Conservation (phyloP, 2,797 vertebrate genomes). For the Pristis pectinata region DNA sequence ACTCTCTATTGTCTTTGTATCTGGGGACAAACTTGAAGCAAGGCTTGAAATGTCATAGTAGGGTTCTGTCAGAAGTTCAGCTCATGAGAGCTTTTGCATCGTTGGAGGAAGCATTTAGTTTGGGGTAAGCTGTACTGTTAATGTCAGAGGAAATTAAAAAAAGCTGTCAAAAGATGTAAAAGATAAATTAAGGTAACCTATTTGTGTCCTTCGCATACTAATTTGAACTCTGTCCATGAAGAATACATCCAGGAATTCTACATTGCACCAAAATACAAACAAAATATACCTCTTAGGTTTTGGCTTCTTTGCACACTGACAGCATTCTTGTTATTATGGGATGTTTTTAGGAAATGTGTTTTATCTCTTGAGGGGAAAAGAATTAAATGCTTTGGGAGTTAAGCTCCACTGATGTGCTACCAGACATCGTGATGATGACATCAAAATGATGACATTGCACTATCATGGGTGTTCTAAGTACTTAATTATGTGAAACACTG, state of each 20-base stretch:
- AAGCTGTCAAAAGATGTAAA: background rate
- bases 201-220: background rate
- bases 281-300: background rate
- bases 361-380: background rate
- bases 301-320: background rate
- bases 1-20: background rate
- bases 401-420: background rate
- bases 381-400: background rate
- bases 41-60: background rate
- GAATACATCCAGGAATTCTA: background rate
- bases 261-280: background rate
- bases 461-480: background rate
- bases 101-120: background rate
- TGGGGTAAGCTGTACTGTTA: background rate
- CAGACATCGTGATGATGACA: too few species aligned
- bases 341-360: background rate
- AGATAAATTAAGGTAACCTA: background rate
- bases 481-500: background rate
- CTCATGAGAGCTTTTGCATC: background rate
- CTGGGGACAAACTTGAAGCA: background rate
- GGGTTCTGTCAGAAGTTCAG: background rate
- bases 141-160: background rate
- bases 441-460: background rate
- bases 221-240: background rate
- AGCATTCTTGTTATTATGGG: background rate